Evolutionary conservation across 2,113 vertebrate species (phyloP).

Genomic region (Megaceryle maxima): DNA sequence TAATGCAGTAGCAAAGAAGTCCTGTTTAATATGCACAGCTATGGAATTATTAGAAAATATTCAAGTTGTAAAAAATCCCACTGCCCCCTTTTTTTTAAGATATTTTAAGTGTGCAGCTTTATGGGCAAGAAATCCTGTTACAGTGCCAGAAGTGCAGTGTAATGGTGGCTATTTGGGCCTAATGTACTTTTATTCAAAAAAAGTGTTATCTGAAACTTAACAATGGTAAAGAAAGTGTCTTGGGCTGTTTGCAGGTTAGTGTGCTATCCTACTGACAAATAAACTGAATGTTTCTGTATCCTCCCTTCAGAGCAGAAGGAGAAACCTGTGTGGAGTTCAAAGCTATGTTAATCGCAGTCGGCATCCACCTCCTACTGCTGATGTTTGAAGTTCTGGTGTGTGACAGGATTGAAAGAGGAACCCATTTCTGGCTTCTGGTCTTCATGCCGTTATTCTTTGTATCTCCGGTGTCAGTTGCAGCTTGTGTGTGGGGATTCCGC

Average conservation of each 20-base stretch:
- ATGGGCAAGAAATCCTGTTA: background rate
- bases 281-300: background rate
- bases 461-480: slow-evolving; percentile 95
- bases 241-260: background rate
- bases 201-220: background rate
- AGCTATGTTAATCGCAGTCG: slow-evolving; percentile 96
- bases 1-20: background rate
- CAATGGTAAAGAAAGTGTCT: background rate
- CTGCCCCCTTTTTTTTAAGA: background rate
- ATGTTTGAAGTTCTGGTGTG: slow-evolving; percentile 98
- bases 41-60: background rate
- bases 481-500: slow-evolving; percentile 97
- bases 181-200: background rate
- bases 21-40: background rate
- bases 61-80: background rate
- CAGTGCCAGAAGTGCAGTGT: background rate
- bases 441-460: slow-evolving; percentile 99
- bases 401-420: slow-evolving; percentile 88
- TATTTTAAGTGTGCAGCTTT: background rate
- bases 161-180: background rate
- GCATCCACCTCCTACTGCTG: slow-evolving; percentile 92
- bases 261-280: background rate
- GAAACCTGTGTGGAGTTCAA: slow-evolving; percentile 99
- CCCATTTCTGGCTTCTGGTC: slow-evolving; percentile 94
- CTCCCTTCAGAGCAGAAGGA: slow-evolving; percentile 87